Evolutionary conservation across 2,113 vertebrate species (phyloP), one percentile per base, ranked within the genome.

Genomic region (Epinephelus moara): DNA sequence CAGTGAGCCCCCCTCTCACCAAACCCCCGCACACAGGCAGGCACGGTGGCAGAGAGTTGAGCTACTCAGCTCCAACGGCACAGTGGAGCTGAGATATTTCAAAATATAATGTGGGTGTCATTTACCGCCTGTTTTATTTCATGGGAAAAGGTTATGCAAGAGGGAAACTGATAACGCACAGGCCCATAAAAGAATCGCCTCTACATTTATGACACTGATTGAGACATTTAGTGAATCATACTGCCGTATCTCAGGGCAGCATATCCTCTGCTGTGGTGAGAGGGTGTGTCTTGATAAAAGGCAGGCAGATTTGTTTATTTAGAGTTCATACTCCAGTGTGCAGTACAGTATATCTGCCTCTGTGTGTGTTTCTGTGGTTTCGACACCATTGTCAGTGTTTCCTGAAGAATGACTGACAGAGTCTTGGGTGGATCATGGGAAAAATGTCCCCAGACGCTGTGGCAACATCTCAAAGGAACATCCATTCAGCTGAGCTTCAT

Each of bases 221-320:
- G 21, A 61, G 40, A 21, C 45, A 56, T 80, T 69, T 12, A 11
- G 33, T 56, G 53, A 70, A 17, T 10, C 37, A 55, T 50, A 67
- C 1, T 8, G 14, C 45, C 7, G 25, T 68, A 78, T 74, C 37
- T 72, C 11, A 63, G 70, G 59, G 57, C 64, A 23, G 53, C 53
- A 11, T 71, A 52, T 78, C 45, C 50, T 78, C 52, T 49, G 53
- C 42, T 50, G 56, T 42, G 47, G n/a, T 30, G 6, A 47, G 14
- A 84, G 77, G 89, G 78, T 63, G 86, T 73, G 81, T 74, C 68
- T 23, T 21, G 59, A 75, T 81, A 67, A 90, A 72, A 47, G 45
- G 6, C 18, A 1, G 70, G 59, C 68, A 81, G 76, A 89, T 86
- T 76, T 87, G 77, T 91, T 88, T 80, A 80, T 86, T 78, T 62